Conservation (phyloP, 2,113 vertebrate genomes). For the Dicrurus megarhynchus region DNA sequence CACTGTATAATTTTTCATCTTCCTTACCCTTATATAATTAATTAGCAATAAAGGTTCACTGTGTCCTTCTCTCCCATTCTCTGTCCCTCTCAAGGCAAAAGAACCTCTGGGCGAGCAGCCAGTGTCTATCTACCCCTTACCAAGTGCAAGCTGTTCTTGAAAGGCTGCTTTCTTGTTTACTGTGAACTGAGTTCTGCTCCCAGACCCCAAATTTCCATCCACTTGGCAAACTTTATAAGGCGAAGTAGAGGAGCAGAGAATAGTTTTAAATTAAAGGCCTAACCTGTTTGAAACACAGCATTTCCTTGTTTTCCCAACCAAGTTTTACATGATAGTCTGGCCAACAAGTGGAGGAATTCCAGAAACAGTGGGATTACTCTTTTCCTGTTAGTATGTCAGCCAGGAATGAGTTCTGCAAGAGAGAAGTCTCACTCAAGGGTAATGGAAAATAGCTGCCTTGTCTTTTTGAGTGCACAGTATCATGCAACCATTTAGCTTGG, state of each 20-base stretch:
- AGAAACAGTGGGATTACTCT: neutral
- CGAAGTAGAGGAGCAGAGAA: neutral
- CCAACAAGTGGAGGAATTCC: neutral
- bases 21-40: neutral
- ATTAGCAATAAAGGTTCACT: neutral
- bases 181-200: neutral
- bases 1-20: neutral
- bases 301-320: neutral
- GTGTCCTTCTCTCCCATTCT: neutral
- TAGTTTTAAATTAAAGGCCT: slow-evolving; percentile 8
- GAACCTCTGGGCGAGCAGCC: neutral
- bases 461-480: neutral
- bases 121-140: neutral
- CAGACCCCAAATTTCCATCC: neutral
- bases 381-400: neutral
- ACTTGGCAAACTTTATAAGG: neutral
- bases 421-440: neutral
- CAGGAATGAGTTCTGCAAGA: neutral
- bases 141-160: slow-evolving; percentile 18
- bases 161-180: slow-evolving; percentile 17
- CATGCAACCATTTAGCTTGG: neutral
- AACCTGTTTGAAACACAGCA: neutral
- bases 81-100: neutral
- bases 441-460: neutral
- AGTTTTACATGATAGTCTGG: neutral